Evolutionary conservation across 2,797 vertebrate genomes (phyloP).

Genomic region (Synaphobranchus kaupii): DNA sequence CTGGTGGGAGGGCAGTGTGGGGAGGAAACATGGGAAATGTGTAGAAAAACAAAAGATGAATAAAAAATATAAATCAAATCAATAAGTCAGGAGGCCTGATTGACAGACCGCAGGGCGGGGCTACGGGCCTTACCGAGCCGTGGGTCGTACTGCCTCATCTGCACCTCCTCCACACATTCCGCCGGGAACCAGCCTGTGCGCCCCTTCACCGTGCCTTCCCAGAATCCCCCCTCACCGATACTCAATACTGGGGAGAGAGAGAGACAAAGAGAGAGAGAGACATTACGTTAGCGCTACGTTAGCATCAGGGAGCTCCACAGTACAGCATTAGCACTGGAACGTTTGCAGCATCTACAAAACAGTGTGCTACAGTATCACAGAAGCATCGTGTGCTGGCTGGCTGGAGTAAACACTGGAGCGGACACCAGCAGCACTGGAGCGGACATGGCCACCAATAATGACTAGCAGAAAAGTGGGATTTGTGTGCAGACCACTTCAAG

Average conservation of each 20-base stretch:
- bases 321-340: neutral
- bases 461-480: neutral
- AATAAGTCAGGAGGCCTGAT: no score
- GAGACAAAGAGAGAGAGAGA: slow-evolving; percentile 30
- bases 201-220: slow-evolving; percentile 86
- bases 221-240: slow-evolving; percentile 86
- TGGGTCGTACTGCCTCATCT: slow-evolving; percentile 92
- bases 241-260: slow-evolving; percentile 74
- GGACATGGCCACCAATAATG: neutral
- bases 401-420: neutral
- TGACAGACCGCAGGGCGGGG: neutral
- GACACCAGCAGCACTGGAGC: neutral
- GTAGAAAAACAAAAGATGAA: no score
- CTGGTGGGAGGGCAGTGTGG: no score
- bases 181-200: slow-evolving; percentile 88
- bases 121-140: slow-evolving; percentile 82
- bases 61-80: no score
- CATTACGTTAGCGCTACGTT: neutral
- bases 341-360: neutral
- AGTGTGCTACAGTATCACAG: neutral
- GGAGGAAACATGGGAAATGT: no score
- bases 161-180: slow-evolving; percentile 89
- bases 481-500: neutral
- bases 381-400: neutral
- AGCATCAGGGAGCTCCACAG: neutral